phyloP scores from a whole-genome alignment of 2,888 invertebrate species.

The Pseudanteris insignis region DNA sequence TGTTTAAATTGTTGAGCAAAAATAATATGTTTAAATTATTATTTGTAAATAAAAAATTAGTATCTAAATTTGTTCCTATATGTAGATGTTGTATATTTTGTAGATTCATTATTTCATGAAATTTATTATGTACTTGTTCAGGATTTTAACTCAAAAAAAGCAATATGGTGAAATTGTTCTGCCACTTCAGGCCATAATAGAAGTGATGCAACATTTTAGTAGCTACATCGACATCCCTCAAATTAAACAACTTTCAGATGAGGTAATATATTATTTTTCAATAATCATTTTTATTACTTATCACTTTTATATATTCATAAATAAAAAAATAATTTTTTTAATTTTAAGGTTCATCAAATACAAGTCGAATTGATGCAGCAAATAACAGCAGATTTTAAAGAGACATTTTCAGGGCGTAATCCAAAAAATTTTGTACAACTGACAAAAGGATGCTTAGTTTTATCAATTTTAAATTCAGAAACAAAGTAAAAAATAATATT shows the following conservation, averaged over 20 bases:
- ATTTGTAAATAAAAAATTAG: no score
- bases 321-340: no score
- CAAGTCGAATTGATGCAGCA: constrained; percentile 84
- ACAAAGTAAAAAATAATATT: constrained; percentile 80
- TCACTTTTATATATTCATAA: neutral
- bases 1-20: neutral
- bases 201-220: constrained; percentile 95
- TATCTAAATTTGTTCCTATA: no score
- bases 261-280: constrained; percentile 64
- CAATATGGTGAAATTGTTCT: constrained; percentile 94
- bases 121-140: constrained; percentile 47
- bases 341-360: constrained; percentile 78
- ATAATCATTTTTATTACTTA: neutral
- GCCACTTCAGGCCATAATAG: constrained; percentile 93
- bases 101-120: no score
- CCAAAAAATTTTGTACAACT: constrained; percentile 73
- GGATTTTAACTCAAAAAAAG: constrained; percentile 79
- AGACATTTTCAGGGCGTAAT: constrained; percentile 80
- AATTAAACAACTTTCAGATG: constrained; percentile 84
- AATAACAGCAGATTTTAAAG: constrained; percentile 90
- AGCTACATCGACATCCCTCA: constrained; percentile 92
- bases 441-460: constrained; percentile 82
- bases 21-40: no score
- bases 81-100: no score
- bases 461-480: constrained; percentile 86